Evolutionary conservation across 2,888 invertebrate genomes (phyloP).

Genomic region (Macaria liturata): DNA sequence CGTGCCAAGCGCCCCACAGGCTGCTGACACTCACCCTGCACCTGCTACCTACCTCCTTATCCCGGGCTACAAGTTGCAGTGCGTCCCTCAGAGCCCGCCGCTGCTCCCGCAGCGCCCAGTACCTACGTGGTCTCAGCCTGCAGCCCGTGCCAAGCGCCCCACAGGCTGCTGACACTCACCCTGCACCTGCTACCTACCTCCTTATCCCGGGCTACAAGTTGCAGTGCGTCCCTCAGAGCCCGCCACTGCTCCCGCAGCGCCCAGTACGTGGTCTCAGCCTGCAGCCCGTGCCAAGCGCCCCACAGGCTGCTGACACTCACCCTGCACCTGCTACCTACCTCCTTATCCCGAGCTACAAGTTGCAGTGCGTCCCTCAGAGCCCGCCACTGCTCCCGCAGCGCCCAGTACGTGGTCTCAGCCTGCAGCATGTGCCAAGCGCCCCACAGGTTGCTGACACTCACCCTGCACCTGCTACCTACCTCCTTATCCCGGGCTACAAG

Average conservation of each 20-base stretch:
- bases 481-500: conserved; percentile 50
- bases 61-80: conserved; percentile 48
- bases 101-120: conserved; percentile 65
- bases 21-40: conserved; percentile 74
- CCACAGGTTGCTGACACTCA: conserved; percentile 74
- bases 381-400: conserved; percentile 62
- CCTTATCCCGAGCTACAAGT: conserved; percentile 46
- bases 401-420: conserved; percentile 71
- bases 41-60: conserved; percentile 68
- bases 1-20: conserved; percentile 75
- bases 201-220: conserved; percentile 44
- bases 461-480: conserved; percentile 57
- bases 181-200: conserved; percentile 59
- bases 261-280: conserved; percentile 72
- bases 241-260: conserved; percentile 63
- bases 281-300: conserved; percentile 68
- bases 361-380: conserved; percentile 54
- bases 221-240: conserved; percentile 53
- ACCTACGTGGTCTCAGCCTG: conserved; percentile 69
- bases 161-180: conserved; percentile 72
- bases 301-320: conserved; percentile 74
- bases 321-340: conserved; percentile 57
- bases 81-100: conserved; percentile 58
- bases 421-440: conserved; percentile 68
- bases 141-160: conserved; percentile 69